Evolutionary conservation across 2,888 invertebrate species (phyloP).

Genomic region (Drosophila nr. fundita): DNA sequence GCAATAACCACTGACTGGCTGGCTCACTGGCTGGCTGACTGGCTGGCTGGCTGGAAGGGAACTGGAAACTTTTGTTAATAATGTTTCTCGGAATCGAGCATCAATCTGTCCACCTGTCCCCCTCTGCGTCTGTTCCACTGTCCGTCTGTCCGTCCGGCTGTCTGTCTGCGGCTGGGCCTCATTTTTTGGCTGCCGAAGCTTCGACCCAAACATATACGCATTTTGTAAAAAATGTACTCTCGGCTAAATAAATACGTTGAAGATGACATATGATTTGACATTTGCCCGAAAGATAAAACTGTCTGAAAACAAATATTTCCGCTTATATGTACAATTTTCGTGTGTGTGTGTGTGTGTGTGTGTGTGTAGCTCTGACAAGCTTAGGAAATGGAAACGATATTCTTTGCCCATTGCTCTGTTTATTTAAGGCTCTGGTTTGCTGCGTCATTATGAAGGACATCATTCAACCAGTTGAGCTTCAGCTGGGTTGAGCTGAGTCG

Average conservation of each 20-base stretch:
- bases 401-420: slow-evolving; percentile 53
- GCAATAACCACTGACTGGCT: slow-evolving; percentile 63
- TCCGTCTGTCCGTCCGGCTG: not conserved
- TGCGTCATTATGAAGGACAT: slow-evolving; percentile 76
- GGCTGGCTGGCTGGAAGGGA: slow-evolving; percentile 18
- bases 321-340: slow-evolving; percentile 46
- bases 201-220: slow-evolving; percentile 1
- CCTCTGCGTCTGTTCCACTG: slow-evolving; percentile 30
- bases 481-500: slow-evolving; percentile 8
- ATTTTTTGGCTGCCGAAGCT: not conserved
- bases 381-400: slow-evolving; percentile 33
- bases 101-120: slow-evolving; percentile 58
- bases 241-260: slow-evolving; percentile 73
- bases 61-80: slow-evolving; percentile 72
- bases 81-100: slow-evolving; percentile 57
- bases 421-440: slow-evolving; percentile 72
- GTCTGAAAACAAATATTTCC: slow-evolving; percentile 77
- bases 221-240: slow-evolving; percentile 58
- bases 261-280: slow-evolving; percentile 80
- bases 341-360: not conserved
- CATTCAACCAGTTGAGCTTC: slow-evolving; percentile 76
- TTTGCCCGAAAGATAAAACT: slow-evolving; percentile 72
- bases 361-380: slow-evolving; percentile 14
- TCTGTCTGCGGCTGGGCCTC: not conserved
- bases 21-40: not conserved